Base-by-base conservation (phyloP, 2,797 vertebrate genomes). In the Molossus alvarezi region DNA sequence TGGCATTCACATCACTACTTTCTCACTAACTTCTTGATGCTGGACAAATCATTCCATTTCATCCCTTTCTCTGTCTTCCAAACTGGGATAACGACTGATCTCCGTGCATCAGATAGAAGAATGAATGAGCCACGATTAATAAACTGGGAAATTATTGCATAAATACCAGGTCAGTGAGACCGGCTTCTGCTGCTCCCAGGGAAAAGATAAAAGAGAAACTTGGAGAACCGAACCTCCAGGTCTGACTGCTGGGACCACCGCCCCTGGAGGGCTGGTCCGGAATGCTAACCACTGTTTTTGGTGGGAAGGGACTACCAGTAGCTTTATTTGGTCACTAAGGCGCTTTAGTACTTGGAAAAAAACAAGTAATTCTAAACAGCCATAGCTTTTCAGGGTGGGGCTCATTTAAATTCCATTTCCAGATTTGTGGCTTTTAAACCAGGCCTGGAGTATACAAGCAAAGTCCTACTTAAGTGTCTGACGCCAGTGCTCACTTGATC, bases 341-440 rank as follows among this genome's bases (percentile, higher is more conserved):
- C 82, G 21, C 64, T 75, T 67, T 27, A 64, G 76, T 10, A 27
- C n/a, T 85, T 62, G 71, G 33, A 45, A 82, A 79, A 94, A 86
- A 48, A 10, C 60, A 48, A 90, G 79, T 18, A 48, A 69, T 81
- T 94, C 45, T 48, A 23, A 91, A 89, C 20, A 77, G 55, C 33
- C 45, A 7, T 12, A 15, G 85, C 55, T 92, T 62, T 57, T 93
- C 18, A 41, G 85, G 94, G 92, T 69, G 79, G 82, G 76, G 90
- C 81, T 96, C 77, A 86, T 88, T 96, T 79, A 81, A 72, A 95
- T 90, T 95, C 90, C 90, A 69, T 15, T 58, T 60, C 17, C 53
- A 65, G n/a, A 65, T 58, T 21, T 75, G 64, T 51, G 9, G 0
- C 65, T 82, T 84, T 75, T 62, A 83, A 94, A 88, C 12, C 51